Evolutionary conservation across 2,113 vertebrate species (phyloP), one percentile per base, ranked within the genome.

Genomic region (Blennius ocellaris): DNA sequence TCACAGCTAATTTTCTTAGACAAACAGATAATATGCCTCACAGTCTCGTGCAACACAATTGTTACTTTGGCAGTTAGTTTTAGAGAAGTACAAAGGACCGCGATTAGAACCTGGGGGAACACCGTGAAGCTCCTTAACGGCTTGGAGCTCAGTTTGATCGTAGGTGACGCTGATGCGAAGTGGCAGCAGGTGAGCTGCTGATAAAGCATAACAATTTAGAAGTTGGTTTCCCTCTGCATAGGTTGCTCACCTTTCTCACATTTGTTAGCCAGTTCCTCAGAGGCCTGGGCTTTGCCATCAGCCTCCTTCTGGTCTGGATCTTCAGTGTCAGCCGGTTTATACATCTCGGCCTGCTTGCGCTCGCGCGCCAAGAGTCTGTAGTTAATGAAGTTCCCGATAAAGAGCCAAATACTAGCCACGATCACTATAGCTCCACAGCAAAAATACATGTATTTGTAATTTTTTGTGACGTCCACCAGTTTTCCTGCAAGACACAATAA

Each of bases 371-470:
- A 89, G 58, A 99, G 92, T 80, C 95, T 95, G 78, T 99, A 99
- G 93, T 99, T 99, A 59, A 97, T 95, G 80, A 94, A 91, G 89
- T 99, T 99, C 11, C 96, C 97, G 58, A 99, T 95, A 82, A 99
- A 97, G 45, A 99, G 93, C 95, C 96, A 99, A 75, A 98, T 89
- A 51, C 97, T 96, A 71, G 96, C 91, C 5, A 95, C 3, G 41
- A 95, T 95, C 41, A 99, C 97, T 30, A 99, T 83, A 3, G 83
- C 65, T 3, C 98, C 97, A 0, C 97, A 97, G 90, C 93, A 93
- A 47, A 97, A 87, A 79, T 99, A 99, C 98, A 99, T 97, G 78
- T 95, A 96, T 84, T 96, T 95, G 83, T 99, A 99, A 68, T 95
- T 94, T 78, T 94, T 92, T 17, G 97, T 99, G 84, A 97, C 5